Evolutionary conservation across 2,797 vertebrate species (phyloP), one percentile per base, ranked within the genome.

Genomic region (Halcyon badia): DNA sequence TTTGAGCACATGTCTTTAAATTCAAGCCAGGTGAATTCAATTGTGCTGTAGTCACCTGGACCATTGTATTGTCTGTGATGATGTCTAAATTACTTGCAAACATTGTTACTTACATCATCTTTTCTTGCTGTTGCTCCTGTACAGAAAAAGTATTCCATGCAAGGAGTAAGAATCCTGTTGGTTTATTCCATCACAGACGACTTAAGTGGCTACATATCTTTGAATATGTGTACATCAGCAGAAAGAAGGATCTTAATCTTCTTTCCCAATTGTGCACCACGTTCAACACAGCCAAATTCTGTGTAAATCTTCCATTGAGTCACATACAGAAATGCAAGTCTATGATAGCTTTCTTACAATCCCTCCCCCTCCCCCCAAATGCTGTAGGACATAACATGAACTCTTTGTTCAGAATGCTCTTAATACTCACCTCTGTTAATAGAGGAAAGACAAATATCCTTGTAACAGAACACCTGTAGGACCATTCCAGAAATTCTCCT

Each of bases 321-420:
- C 39, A 42, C 7, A 26, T 17, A 25, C 2, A 33, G 70, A 83
- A 48, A 69, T 31, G 2, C 5, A 70, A 49, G 21, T 24, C 22
- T 54, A 4, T 26, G 14, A 41, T 1, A 6, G 1, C 4, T 78
- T 69, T 66, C 65, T 56, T 88, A 39, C 35, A 35, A n/a, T 77
- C 11, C 3, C 8, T 4, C 42, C 13, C 9, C 5, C 24, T 5
- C 4, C 2, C 2, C 2, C 5, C 6, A 48, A 72, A 69, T 57
- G 22, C 9, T 70, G 5, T 10, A 52, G 9, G 24, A 39, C 8
- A 14, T 10, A 78, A 54, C 3, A 37, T 22, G 11, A 26, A 10
- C 9, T 33, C 4, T 54, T 54, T 75, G 9, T 58, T 93, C 28
- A 84, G 26, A 62, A 58, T 68, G 31, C 4, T 48, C 17, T 71